phyloP scores from a whole-genome alignment of 2,888 invertebrate species.

The Hedychridium roseum region DNA sequence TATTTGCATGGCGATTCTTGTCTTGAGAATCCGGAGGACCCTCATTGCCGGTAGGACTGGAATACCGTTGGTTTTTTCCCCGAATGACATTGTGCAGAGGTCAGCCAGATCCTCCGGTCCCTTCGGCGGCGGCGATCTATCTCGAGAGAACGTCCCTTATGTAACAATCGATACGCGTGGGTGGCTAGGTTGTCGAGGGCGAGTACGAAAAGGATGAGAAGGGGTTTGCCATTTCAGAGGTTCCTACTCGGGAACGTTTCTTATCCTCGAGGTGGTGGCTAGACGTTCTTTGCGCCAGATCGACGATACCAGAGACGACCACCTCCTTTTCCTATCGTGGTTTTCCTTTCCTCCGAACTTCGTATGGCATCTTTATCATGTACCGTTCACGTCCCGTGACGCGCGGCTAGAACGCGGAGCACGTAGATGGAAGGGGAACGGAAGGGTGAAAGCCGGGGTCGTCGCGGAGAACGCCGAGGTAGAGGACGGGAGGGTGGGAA shows the following conservation, averaged over 20 bases:
- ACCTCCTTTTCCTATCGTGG: background rate
- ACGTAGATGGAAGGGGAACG: conserved; percentile 23
- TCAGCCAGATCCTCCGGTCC: conserved; percentile 29
- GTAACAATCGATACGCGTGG: conserved; percentile 43
- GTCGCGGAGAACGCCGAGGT: conserved; percentile 38
- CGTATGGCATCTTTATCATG: background rate
- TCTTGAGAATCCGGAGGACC: background rate
- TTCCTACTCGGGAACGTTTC: conserved; percentile 43
- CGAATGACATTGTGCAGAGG: conserved; percentile 37
- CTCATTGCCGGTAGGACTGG: background rate
- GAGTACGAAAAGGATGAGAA: conserved; percentile 2
- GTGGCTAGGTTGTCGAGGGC: conserved; percentile 23
- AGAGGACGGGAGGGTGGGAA: conserved; percentile 37
- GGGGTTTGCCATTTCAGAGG: conserved; percentile 27
- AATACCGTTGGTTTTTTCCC: conserved; percentile 8
- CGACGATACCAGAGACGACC: conserved; percentile 5
- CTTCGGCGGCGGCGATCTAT: conserved; percentile 22
- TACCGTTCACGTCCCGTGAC: conserved; percentile 27
- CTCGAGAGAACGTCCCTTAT: conserved; percentile 43
- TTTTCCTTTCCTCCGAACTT: background rate
- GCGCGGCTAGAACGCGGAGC: conserved; percentile 29
- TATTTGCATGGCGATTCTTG: background rate
- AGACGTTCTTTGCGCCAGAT: conserved; percentile 37
- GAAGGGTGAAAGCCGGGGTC: conserved; percentile 48
- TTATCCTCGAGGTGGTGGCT: conserved; percentile 40